Percentiles rank a stretch among this genome's conserved stretches.
phyloP scores from a whole-genome alignment of 1,140 invertebrate species.

The Drosophila tropicalis region DNA sequence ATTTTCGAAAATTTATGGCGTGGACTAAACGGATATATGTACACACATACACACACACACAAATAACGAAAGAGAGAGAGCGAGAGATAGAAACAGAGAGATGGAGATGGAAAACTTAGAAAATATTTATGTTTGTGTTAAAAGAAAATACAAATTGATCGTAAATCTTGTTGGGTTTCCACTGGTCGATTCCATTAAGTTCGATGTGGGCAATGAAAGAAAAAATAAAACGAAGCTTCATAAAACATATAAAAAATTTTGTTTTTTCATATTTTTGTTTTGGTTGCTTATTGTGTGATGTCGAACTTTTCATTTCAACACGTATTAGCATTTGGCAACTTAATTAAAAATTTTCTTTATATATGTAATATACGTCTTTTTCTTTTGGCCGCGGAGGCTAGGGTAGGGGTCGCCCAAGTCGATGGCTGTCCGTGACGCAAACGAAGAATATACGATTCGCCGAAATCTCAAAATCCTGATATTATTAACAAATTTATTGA shows the following conservation, averaged over 20 bases:
- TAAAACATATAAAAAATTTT: slow-evolving; percentile 40
- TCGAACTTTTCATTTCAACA: slow-evolving; percentile 57
- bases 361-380: neutral
- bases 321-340: slow-evolving; percentile 61
- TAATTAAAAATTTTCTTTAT: slow-evolving; percentile 46
- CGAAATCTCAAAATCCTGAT: slow-evolving; percentile 41
- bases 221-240: slow-evolving; percentile 9
- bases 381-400: slow-evolving; percentile 2
- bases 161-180: slow-evolving; percentile 55
- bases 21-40: neutral
- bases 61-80: neutral
- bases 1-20: slow-evolving; percentile 10
- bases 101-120: neutral
- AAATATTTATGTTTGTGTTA: slow-evolving; percentile 28
- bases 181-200: slow-evolving; percentile 38
- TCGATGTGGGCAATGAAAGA: neutral
- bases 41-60: neutral
- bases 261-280: slow-evolving; percentile 6
- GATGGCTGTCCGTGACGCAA: slow-evolving; percentile 76
- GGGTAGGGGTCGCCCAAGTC: slow-evolving; percentile 67
- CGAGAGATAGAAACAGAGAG: neutral
- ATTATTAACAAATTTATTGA: slow-evolving; percentile 78
- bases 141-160: slow-evolving; percentile 63
- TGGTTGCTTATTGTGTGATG: slow-evolving; percentile 29
- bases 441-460: slow-evolving; percentile 67